Conservation (phyloP, 2,797 vertebrate species). For the Acropternis orthonyx region DNA sequence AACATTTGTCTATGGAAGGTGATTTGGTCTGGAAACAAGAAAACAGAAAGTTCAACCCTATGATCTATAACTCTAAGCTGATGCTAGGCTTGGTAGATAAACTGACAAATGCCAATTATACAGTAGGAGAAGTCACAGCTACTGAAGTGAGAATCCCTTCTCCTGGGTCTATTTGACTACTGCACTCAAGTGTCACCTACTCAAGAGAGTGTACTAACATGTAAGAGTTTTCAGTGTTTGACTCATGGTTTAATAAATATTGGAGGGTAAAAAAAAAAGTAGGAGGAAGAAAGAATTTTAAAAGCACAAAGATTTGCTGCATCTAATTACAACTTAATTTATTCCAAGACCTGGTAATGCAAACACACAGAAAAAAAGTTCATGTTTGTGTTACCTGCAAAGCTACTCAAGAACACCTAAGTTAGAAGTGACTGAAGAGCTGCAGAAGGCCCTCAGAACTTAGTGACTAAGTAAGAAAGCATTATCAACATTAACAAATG, state of each 20-base stretch:
- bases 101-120: neutral
- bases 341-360: neutral
- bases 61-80: neutral
- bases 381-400: neutral
- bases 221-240: neutral
- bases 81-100: neutral
- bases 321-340: neutral
- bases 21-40: neutral
- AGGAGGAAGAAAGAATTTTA: neutral
- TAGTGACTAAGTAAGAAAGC: neutral
- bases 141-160: neutral
- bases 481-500: neutral
- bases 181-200: neutral
- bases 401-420: neutral
- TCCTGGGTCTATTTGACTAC: neutral
- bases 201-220: neutral
- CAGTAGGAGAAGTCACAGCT: neutral
- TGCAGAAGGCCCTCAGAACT: neutral
- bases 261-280: neutral
- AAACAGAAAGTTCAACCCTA: neutral
- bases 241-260: neutral
- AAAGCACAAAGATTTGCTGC: neutral
- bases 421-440: neutral
- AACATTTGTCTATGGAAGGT: neutral
- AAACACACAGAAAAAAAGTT: neutral